Conservation (phyloP, 2,113 vertebrate genomes). For the Crotalus tigris region DNA sequence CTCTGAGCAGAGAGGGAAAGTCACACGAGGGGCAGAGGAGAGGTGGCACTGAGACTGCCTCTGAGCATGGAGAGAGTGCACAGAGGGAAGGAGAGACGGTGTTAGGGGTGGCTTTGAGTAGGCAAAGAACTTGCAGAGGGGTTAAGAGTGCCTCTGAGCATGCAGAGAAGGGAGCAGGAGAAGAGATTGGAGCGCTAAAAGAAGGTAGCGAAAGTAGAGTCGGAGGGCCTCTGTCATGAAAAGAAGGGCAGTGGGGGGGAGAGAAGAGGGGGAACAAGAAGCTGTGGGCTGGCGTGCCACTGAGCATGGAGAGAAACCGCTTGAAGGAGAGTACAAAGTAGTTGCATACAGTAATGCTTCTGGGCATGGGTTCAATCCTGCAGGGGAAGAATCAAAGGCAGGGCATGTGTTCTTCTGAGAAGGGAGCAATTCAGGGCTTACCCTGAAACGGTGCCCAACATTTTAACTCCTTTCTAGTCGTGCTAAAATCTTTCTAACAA, state of each 20-base stretch:
- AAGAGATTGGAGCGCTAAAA: no score
- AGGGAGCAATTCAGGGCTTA: neutral
- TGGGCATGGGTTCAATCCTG: neutral
- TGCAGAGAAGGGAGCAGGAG: no score
- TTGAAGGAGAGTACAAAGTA: neutral
- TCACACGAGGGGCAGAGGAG: no score
- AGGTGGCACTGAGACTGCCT: neutral
- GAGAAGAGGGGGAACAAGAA: neutral
- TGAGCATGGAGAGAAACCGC: neutral
- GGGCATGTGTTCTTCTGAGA: neutral
- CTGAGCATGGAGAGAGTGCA: neutral
- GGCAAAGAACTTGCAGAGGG: no score
- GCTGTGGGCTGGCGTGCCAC: neutral
- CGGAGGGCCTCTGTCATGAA: neutral
- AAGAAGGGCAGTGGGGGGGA: fast-evolving
- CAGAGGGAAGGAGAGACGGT: no score
- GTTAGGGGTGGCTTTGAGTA: no score
- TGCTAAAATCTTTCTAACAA: neutral
- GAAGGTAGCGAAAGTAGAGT: no score
- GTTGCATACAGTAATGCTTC: neutral
- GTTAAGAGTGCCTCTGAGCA: no score
- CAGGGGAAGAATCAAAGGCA: neutral
- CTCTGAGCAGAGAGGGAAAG: neutral
- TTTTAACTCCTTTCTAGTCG: neutral
- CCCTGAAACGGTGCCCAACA: neutral